A percentile compares a stretch with the other conserved stretches of the same genome.
Conservation (phyloP, 2,888 invertebrate species). For the Sphaeridia pumilis region DNA sequence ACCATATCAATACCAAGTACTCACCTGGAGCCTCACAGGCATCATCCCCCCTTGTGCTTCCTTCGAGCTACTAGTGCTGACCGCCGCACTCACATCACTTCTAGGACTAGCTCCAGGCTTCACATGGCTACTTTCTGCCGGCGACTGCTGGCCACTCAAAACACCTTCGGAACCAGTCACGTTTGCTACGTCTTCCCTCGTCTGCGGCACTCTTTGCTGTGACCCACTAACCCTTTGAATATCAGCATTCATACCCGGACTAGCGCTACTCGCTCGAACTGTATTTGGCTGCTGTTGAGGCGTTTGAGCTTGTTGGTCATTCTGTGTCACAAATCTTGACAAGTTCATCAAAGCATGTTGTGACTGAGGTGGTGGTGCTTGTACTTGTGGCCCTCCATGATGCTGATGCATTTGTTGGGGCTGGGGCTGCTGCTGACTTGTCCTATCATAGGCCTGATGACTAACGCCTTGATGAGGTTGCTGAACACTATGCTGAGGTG, state of each 20-base stretch:
- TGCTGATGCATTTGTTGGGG: too few relatives aligned
- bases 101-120: too few relatives aligned
- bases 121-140: background rate
- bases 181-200: background rate
- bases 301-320: background rate
- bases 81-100: background rate
- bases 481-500: conserved; percentile 7
- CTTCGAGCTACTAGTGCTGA: conserved; percentile 9
- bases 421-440: background rate
- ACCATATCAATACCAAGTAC: too few relatives aligned
- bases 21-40: conserved; percentile 30
- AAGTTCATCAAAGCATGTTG: conserved; percentile 31
- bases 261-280: background rate
- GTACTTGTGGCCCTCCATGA: too few relatives aligned
- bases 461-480: too few relatives aligned
- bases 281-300: too few relatives aligned
- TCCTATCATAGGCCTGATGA: too few relatives aligned
- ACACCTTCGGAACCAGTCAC: background rate
- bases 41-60: conserved; percentile 23
- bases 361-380: background rate
- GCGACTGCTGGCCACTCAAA: background rate
- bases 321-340: conserved; percentile 28
- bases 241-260: background rate
- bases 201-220: background rate
- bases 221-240: background rate